Percentiles rank a stretch among this genome's conserved stretches.
phyloP scores from a whole-genome alignment of 1,140 invertebrate genomes.

The Micrasema minimum region DNA sequence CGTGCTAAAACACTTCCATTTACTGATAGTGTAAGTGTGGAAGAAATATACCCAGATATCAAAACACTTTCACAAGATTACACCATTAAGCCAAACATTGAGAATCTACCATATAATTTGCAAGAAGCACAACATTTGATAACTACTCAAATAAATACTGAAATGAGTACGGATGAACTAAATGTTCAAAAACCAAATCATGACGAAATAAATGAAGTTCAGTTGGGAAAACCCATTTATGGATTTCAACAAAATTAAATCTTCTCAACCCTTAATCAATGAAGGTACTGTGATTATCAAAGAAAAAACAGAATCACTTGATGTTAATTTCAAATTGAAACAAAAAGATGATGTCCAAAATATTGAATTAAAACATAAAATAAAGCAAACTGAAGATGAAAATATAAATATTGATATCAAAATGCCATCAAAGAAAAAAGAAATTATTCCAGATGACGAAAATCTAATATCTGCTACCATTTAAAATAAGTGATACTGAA shows the following conservation, averaged over 20 bases:
- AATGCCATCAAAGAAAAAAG: slow-evolving; percentile 51
- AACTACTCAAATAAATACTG: slow-evolving; percentile 47
- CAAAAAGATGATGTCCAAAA: slow-evolving; percentile 73
- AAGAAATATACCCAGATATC: too few relatives aligned
- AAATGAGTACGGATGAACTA: slow-evolving; percentile 48
- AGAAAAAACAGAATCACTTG: slow-evolving; percentile 48
- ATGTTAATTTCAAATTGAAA: slow-evolving; percentile 41
- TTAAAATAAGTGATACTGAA: slow-evolving; percentile 56
- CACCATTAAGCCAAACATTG: too few relatives aligned
- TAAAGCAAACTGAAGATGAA: slow-evolving; percentile 55
- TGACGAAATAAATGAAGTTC: slow-evolving; percentile 27
- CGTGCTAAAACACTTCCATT: too few relatives aligned
- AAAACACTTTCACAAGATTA: too few relatives aligned
- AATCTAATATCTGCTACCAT: slow-evolving; percentile 54
- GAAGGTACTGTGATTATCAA: slow-evolving; percentile 43
- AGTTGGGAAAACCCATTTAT: slow-evolving; percentile 62
- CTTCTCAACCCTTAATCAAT: slow-evolving; percentile 47
- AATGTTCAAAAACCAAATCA: neutral
- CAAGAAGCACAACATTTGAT: slow-evolving; percentile 48
- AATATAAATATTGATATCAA: slow-evolving; percentile 11
- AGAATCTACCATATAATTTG: slow-evolving; percentile 26
- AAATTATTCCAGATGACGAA: slow-evolving; percentile 42
- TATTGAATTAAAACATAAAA: slow-evolving; percentile 2
- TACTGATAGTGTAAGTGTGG: too few relatives aligned
- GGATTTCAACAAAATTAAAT: slow-evolving; percentile 60